phyloP scores from a whole-genome alignment of 2,113 vertebrate species.

The Procavia capensis region DNA sequence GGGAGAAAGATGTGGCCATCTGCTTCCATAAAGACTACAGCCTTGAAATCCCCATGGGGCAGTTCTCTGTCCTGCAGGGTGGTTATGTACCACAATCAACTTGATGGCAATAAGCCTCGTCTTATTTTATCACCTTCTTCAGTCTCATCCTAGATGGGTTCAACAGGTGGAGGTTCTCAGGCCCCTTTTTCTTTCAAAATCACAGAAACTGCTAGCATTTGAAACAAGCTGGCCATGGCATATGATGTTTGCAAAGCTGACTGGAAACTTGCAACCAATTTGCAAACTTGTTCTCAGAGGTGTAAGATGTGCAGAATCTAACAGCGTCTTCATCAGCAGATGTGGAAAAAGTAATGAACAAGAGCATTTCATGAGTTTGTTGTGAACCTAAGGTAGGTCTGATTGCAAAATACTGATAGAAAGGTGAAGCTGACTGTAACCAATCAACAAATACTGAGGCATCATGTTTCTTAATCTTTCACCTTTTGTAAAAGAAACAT shows the following conservation, averaged over 20 bases:
- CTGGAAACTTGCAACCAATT: neutral
- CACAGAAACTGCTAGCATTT: neutral
- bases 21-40: too few species aligned
- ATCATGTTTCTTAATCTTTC: neutral
- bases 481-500: neutral
- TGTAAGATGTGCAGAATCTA: neutral
- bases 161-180: slow-evolving; percentile 1
- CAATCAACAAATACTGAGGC: neutral
- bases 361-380: neutral
- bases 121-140: neutral
- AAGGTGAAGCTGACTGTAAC: neutral
- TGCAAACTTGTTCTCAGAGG: neutral
- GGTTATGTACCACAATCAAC: too few species aligned
- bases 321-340: neutral
- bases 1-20: too few species aligned
- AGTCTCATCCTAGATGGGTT: neutral
- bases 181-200: neutral
- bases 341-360: neutral
- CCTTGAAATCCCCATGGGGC: too few species aligned
- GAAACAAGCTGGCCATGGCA: neutral
- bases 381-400: neutral
- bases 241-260: neutral
- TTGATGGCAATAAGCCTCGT: too few species aligned
- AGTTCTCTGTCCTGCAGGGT: too few species aligned
- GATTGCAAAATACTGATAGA: neutral